Base-by-base conservation (phyloP, 2,888 invertebrate species). In the Endomychus coccineus region DNA sequence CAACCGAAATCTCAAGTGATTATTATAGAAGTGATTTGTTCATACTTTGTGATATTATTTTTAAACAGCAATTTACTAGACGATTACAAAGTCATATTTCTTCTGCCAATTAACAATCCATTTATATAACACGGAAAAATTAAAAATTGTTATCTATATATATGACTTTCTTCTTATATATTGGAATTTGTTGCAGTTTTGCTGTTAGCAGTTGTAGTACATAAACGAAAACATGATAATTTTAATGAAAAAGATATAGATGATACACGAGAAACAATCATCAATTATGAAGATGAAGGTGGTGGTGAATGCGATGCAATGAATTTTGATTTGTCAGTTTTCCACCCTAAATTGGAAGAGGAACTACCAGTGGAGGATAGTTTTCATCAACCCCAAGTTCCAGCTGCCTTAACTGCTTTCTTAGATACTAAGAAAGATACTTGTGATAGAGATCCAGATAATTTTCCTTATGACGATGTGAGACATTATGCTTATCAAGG, bases 401-500 rank as follows among this genome's bases (percentile, higher is more conserved):
- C 79, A 29, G 80, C 87, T 1, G 89, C 90, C 50, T 88, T 94
- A 51, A 88, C 87, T 52, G 86, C 86, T 30, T 94, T 95, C 68
- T 74, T 95, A 29, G 84, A 85, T 53, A 85, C 83, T 56, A 92
- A 91, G 66, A 86, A 94, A 62, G 83, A 85, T 44, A 79, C 83
- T 46, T 83, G 92, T 49, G 92, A 95, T 67, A 79, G 87, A 46
- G 96, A 97, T 66, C 87, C 88, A 1, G 86, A 87, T 54, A 88
- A 87, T 50, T 80, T 83, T 55, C 94, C 95, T 1, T 89, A 87
- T 60, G 98, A 98, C 65, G 96, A 96, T 67, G 88, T 97, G 12
- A 79, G 96, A 40, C 90, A 97, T 67, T 98, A 96, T 66, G 95
- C 92, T 37, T 97, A 96, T 62, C 97, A 98, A 69, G 96, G 96